A percentile compares a stretch with the other conserved stretches of the same genome.
Conservation (phyloP, 2,888 invertebrate genomes). For the Cerastoderma edule region DNA sequence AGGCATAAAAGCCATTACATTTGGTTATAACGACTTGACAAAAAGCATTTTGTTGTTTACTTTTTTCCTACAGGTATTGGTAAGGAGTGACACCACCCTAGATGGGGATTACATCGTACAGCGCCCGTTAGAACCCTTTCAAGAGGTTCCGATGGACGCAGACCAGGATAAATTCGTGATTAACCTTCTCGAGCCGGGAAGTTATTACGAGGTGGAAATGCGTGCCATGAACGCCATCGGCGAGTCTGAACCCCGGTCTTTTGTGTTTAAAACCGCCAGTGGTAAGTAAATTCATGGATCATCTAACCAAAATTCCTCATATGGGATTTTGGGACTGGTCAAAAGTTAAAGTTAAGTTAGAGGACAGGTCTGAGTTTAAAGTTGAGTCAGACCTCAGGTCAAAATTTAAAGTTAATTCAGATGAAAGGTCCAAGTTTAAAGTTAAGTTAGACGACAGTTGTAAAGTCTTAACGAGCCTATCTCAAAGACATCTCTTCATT, state of each 20-base stretch:
- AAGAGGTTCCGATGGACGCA: not conserved
- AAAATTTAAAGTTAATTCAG: not conserved
- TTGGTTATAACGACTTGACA: too few species aligned
- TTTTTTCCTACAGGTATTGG: conserved; percentile 41
- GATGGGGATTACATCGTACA: conserved; percentile 56
- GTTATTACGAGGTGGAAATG: conserved; percentile 60
- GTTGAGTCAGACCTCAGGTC: not conserved
- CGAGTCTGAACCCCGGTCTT: conserved; percentile 45
- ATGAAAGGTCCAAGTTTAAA: not conserved
- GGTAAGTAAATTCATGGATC: too few species aligned
- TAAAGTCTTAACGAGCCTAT: not conserved
- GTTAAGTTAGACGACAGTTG: not conserved
- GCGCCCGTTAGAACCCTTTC: conserved; percentile 18
- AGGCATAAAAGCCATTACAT: not conserved
- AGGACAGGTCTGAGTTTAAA: not conserved
- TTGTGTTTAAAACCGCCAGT: conserved; percentile 59
- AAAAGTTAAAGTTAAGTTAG: too few species aligned
- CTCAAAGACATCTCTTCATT: not conserved
- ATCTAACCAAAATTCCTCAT: too few species aligned
- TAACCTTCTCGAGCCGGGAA: conserved; percentile 37
- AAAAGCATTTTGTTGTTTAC: too few species aligned
- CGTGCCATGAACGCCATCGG: conserved; percentile 56
- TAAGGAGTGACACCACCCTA: conserved; percentile 33
- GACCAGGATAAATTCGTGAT: conserved; percentile 90
- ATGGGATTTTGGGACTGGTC: too few species aligned